Evolutionary conservation across 1,140 invertebrate species (phyloP), one percentile per base, ranked within the genome.

Genomic region (Leptoteleia sp.): DNA sequence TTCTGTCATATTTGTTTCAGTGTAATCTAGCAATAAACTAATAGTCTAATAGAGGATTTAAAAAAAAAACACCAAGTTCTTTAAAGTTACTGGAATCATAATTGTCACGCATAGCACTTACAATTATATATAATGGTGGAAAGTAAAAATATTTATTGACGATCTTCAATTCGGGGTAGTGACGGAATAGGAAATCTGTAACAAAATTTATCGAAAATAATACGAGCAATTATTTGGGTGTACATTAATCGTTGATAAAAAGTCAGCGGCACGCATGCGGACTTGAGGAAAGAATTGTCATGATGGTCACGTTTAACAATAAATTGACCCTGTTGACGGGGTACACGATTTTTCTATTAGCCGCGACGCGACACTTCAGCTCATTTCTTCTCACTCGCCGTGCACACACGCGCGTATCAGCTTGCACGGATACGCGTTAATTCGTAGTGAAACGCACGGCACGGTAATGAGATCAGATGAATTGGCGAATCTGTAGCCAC

Each of bases 311-410:
- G 81, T 77, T 80, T 82, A 67, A 76, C 77, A 77, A 87, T 87
- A 85, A 87, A 83, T 87, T 82, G 54, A 72, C 54, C 33, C 45
- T 35, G 73, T 57, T 77, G 83, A 87, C 83, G 79, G 73, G 70
- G 37, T 80, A 87, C 85, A 85, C 52, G 85, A 85, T 85, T 87
- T 85, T 85, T 87, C 84, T 85, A 87, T 87, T 87, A 85, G 65
- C 65, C 57, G 54, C 45, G 31, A 37, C 42, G 40, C 29, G 43
- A 65, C 52, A 70, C 70, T 78, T 62, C 7, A 70, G 37, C 25
- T 50, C 40, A 42, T 54, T 65, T 48, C 67, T 79, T 76, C 55
- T 45, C 55, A 52, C 47, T 43, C 12, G 22, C n/a, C 13, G 25
- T 12, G 55, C 22, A 48, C 29, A 45, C 35, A 57, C 42, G 13